Evolutionary conservation across 2,797 vertebrate genomes (phyloP), one percentile per base, ranked within the genome.

Genomic region (Anisognathus igniventris): DNA sequence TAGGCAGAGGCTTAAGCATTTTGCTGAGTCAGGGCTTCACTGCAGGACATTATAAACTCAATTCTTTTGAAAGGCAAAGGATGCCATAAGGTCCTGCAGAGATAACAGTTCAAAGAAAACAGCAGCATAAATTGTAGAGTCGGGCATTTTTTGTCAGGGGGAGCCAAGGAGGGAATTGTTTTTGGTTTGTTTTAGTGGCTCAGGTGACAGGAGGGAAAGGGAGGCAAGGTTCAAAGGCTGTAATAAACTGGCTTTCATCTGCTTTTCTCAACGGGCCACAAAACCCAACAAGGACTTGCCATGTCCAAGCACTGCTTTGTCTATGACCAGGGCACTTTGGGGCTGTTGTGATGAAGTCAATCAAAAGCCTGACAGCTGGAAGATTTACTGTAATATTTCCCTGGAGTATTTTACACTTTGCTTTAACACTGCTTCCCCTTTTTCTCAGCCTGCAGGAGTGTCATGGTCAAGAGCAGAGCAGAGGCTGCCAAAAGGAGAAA

Each of bases 61-160:
- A 33, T 20, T 65, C 80, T 71, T 89, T 74, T 72, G 78, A 92
- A 90, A 89, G 16, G 8, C 85, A 86, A 80, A 90, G 87, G 84
- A 66, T 50, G 67, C 75, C 81, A 27, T 11, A 39, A 88, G 70
- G 86, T 37, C 86, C 92, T 53, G 83, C 80, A 89, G 90, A 95
- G 84, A 83, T 83, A 93, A 80, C 83, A 78, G 90, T 48, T 70
- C 85, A 93, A 93, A 92, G 91, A 61, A 50, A 96, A 67, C 22
- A 90, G 56, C 57, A 60, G 73, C 18, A 64, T 28, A 53, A 88
- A 84, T 56, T 24, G 67, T 58, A 40, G 92, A 75, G 73, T 50
- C 18, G 7, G 57, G 68, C 37, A 4, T 45, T 82, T 75, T 77
- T 77, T 56, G 67, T 19, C 42, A 30, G 33, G 54, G 31, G 72